Evolutionary conservation across 2,888 invertebrate species (phyloP).

Genomic region (Mesorhabditis belari): DNA sequence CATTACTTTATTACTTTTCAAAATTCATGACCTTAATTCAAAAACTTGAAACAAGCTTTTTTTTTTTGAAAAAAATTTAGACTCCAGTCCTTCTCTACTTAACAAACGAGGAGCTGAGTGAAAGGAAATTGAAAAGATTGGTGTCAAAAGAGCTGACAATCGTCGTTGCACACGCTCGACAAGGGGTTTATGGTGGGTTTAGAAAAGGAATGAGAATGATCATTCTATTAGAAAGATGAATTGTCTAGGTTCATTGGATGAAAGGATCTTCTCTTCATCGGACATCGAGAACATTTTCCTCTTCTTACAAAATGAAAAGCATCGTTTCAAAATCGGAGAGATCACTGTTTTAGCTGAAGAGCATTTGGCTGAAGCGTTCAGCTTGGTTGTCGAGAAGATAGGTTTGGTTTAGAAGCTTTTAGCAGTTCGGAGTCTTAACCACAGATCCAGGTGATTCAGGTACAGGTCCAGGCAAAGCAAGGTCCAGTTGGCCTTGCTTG

Average conservation of each 20-base stretch:
- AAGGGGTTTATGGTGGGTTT: slow-evolving; percentile 9
- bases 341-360: slow-evolving; percentile 10
- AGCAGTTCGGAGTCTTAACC: too few relatives aligned
- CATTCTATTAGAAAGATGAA: background rate
- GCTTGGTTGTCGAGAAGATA: slow-evolving; percentile 4
- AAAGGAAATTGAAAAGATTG: background rate
- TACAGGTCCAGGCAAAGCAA: too few relatives aligned
- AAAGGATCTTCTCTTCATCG: slow-evolving; percentile 5
- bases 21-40: background rate
- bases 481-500: too few relatives aligned
- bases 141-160: slow-evolving; percentile 5
- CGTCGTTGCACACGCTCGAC: slow-evolving; percentile 5
- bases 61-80: slow-evolving; percentile 3
- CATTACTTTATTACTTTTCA: background rate
- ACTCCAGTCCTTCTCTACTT: slow-evolving; percentile 3
- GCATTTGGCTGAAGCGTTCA: slow-evolving; percentile 7
- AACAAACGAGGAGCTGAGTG: slow-evolving; percentile 9
- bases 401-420: slow-evolving; percentile 2
- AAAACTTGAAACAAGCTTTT: background rate
- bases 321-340: slow-evolving; percentile 1
- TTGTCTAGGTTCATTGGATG: slow-evolving; percentile 3
- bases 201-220: background rate
- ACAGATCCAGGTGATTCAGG: too few relatives aligned
- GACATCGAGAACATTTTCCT: slow-evolving; percentile 6
- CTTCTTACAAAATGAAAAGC: slow-evolving; percentile 3